Evolutionary conservation across 2,113 vertebrate genomes (phyloP), one percentile per base, ranked within the genome.

Genomic region (Ochotona curzoniae): DNA sequence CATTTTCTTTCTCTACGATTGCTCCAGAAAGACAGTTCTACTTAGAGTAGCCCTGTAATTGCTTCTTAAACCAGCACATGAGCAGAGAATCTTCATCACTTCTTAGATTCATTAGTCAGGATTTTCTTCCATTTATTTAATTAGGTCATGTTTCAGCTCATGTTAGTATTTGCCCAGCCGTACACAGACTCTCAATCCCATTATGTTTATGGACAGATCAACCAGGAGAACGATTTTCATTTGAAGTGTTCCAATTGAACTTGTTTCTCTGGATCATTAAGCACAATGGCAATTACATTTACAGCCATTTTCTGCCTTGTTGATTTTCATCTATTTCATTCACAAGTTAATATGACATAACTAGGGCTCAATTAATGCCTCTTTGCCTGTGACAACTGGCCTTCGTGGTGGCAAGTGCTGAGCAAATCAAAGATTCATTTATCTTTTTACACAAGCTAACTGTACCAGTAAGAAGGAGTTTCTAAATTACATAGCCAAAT

Each of bases 251-350:
- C 57, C 86, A 83, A 69, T 87, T 73, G 87, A 97, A 85, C 84
- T 64, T 95, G 44, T 93, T 97, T 94, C 71, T 20, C 26, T 17
- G 70, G 83, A 95, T 87, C 70, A 82, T 64, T 95, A 97, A 94
- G 67, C 79, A 96, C 94, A 97, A 38, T 47, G 47, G 17, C 30
- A 8, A 95, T 97, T 95, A 23, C 73, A 89, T 96, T 96, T 95
- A 95, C 83, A 94, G 23, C 54, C 54, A 88, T 97, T 97, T 96
- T 79, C 88, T 94, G 83, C 96, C 96, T 97, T 95, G 23, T 96
- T 97, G 85, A 87, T 94, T 96, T 94, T 44, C 95, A 91, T 93
- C 84, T 96, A 90, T 75, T 95, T 95, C 80, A 91, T 88, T 79
- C 47, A 26, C 35, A 63, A 90, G 95, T 93, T 97, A 93, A 94